Conservation (phyloP, 2,113 vertebrate genomes). For the Urocolius indicus region DNA sequence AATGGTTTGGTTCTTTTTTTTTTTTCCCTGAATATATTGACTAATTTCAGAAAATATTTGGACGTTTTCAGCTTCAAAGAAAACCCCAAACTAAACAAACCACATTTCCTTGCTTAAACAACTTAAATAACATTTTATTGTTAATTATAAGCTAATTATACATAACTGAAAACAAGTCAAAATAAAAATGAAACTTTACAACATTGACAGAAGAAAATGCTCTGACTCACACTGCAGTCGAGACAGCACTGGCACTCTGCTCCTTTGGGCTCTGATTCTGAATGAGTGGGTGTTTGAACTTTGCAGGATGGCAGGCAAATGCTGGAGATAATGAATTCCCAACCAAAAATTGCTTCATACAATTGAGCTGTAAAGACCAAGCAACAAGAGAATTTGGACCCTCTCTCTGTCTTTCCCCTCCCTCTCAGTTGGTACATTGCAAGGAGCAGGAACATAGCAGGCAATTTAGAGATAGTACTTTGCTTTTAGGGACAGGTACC, state of each 20-base stretch:
- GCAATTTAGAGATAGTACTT: not conserved
- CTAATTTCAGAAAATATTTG: not conserved
- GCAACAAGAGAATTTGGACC: not conserved
- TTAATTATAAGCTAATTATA: not conserved
- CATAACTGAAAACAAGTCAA: not conserved
- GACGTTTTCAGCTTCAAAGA: not conserved
- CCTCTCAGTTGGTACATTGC: not conserved
- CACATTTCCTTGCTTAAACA: not conserved
- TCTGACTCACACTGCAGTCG: not conserved
- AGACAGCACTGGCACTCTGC: not conserved
- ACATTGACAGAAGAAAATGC: not conserved
- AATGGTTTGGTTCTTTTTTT: not conserved
- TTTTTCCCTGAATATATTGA: not conserved
- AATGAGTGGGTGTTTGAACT: not conserved
- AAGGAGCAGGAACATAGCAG: not conserved
- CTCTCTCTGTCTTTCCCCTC: not conserved
- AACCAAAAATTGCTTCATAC: not conserved
- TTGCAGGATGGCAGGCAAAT: not conserved
- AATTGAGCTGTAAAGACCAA: not conserved
- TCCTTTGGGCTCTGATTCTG: not conserved
- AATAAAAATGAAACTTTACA: not conserved
- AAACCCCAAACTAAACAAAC: fast-evolving
- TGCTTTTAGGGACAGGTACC: not conserved
- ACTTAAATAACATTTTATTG: not conserved
- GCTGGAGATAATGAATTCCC: not conserved